phyloP scores from a whole-genome alignment of 2,888 invertebrate species.

The Standfussiana lucernea region DNA sequence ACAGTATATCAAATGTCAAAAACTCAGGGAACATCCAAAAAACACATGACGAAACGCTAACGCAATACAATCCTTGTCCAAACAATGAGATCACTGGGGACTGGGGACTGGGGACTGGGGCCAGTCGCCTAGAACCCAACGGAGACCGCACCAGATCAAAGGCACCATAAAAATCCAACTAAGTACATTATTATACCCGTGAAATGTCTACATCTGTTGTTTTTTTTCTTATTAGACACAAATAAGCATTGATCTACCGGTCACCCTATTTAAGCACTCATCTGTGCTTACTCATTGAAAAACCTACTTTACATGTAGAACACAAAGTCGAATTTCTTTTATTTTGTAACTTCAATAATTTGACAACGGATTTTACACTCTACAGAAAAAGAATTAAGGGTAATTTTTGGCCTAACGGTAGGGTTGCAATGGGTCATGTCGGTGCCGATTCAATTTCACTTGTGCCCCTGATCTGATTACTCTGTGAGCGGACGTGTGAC shows the following conservation, averaged over 20 bases:
- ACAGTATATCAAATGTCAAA: slow-evolving; percentile 21
- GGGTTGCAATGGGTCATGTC: slow-evolving; percentile 82
- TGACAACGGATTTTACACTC: slow-evolving; percentile 53
- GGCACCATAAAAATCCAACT: slow-evolving; percentile 87
- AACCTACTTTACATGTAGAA: slow-evolving; percentile 6
- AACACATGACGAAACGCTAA: slow-evolving; percentile 24
- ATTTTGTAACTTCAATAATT: background rate
- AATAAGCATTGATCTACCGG: slow-evolving; percentile 87
- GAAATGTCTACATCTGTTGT: slow-evolving; percentile 90
- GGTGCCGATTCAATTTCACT: slow-evolving; percentile 88
- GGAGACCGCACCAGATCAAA: slow-evolving; percentile 83
- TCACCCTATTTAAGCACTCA: slow-evolving; percentile 73
- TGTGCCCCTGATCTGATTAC: slow-evolving; percentile 87
- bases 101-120: slow-evolving; percentile 32
- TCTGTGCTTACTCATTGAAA: slow-evolving; percentile 40
- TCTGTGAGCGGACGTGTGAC: slow-evolving; percentile 81
- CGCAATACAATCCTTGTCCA: slow-evolving; percentile 52
- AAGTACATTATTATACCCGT: slow-evolving; percentile 90
- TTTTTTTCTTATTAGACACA: slow-evolving; percentile 90
- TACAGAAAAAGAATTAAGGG: slow-evolving; percentile 46
- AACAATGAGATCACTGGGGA: slow-evolving; percentile 56
- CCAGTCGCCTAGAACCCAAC: slow-evolving; percentile 67
- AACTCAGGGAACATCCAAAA: slow-evolving; percentile 14
- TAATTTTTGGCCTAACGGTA: slow-evolving; percentile 36
- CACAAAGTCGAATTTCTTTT: slow-evolving; percentile 6